Base-by-base conservation (phyloP, 2,113 vertebrate species). In the Odontophorus gujanensis region DNA sequence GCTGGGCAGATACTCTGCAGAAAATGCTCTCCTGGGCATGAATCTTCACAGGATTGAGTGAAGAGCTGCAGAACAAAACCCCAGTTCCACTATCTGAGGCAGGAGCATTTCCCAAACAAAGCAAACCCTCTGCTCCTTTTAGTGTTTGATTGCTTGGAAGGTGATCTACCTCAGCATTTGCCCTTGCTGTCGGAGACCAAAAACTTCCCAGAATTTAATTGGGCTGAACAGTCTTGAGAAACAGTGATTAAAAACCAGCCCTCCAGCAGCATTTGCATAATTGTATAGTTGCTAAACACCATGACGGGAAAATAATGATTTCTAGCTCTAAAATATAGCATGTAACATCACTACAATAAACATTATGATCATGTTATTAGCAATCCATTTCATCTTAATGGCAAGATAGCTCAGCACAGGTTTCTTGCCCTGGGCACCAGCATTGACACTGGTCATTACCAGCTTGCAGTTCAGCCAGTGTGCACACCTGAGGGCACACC, bases 381-480 rank as follows among this genome's bases (percentile, higher is more conserved):
- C 2, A 61, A 42, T 28, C 22, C 19, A 3, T 47, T 81, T 69
- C 28, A 47, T 32, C 24, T 51, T 36, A 30, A 42, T 22, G 16
- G 16, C 1, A 24, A 12, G 5, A 24, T 25, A 15, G n/a, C 38
- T 13, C 1, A 0, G 66, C 24, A 1, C 5, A 11, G 32, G 25
- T 62, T 74, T 84, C 15, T 42, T 40, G 30, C 28, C 24, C 14
- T 11, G 5, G 59, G 22, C 40, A 16, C 51, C 28, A 45, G n/a
- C 15, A 26, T 19, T 36, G 47, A 32, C 7, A 11, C 20, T 22
- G 30, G 40, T 80, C 30, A 40, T 90, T 47, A 53, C 26, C 1
- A 1, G 45, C 28, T 63, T 45, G n/a, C 28, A 45, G 16, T 30
- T 25, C 53, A 62, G 16, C 16, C 75, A 57, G 47, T 1, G 2